Base-by-base conservation (phyloP, 1,140 invertebrate genomes). In the Drosophila funebris region DNA sequence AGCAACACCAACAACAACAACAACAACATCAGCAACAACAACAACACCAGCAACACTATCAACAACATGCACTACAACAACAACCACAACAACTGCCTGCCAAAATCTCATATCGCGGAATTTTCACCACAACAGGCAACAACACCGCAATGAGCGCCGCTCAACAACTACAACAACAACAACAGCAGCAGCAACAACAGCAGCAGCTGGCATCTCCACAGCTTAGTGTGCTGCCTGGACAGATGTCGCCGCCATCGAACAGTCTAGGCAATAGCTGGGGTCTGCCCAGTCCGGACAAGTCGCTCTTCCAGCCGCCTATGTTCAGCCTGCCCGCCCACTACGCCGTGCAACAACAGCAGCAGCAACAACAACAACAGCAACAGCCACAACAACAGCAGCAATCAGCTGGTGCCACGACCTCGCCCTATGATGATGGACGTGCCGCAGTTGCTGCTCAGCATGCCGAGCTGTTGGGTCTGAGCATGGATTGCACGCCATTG, bases 21-120 rank as follows among this genome's bases (percentile, higher is more conserved):
- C 56, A 77, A 4, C 90, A 84, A 31, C 81, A 83, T 41, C 70
- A 83, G 5, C 73, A 73, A 1, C 74, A 73, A 3, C 76, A 73
- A 13, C 78, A 82, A 48, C 52, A 67, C 50, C 75, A 85, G 57
- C 80, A 87, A 69, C 87, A 85, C 78, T 87, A 87, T 50, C 82
- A 90, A 46, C 80, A 89, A 77, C 90, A 92, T 58, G 83, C 88
- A 60, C 89, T 92, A 60, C 85, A 87, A 61, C 78, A 85, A 61
- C 58, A 87, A 79, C 60, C 92, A 92, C 78, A 93, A 75, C 92
- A 92, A 87, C 93, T 91, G 92, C 92, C 71, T 91, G 92, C 93
- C 91, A 95, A 93, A 93, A 94, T 93, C 92, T 95, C 93, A 90
- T 95, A 96, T 90, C 94, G 94, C 68, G 95, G 95, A 36, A 94